These are phyloP conservation scores for Laticauda laticaudata DNA, from an alignment of 2,113 vertebrate genomes.

Conservation along the genomic window DNA sequence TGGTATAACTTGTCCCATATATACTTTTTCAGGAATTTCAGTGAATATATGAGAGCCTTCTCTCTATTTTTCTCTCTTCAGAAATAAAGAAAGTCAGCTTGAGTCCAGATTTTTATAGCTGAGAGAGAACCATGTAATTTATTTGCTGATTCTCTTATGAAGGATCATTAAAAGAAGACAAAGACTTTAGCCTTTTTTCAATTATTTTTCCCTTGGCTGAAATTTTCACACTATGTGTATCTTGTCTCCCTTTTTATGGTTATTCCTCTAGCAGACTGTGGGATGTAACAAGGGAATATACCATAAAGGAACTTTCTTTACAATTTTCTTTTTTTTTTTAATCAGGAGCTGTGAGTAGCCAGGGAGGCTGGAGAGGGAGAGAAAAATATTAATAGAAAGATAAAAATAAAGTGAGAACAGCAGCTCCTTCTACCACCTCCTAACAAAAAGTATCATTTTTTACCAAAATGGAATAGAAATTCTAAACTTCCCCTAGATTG, in stretches of 20 bases:
- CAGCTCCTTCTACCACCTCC: not conserved
- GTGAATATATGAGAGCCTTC: not conserved
- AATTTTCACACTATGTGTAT: not conserved
- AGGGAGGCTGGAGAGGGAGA: not conserved
- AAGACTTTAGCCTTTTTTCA: not conserved
- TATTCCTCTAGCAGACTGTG: not conserved
- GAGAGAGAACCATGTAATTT: not conserved
- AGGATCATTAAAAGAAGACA: not conserved
- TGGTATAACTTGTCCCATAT: not conserved
- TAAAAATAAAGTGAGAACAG: not conserved
- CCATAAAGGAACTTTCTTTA: not conserved
- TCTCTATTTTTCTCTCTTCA: not conserved
- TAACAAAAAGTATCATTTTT: not conserved
- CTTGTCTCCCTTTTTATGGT: not conserved
- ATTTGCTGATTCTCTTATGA: not conserved
- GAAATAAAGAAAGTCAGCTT: not conserved
- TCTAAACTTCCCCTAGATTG: not conserved
- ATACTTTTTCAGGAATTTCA: not conserved
- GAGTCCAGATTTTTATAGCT: not conserved
- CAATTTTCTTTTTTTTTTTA: not conserved
- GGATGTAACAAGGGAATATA: not conserved
- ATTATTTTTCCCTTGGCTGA: not conserved
- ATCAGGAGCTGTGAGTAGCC: not conserved
- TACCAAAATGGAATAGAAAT: not conserved
- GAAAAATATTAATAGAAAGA: not conserved